Evolutionary conservation across 2,797 vertebrate genomes (phyloP).

Genomic region (Urocyon cinereoargenteus): DNA sequence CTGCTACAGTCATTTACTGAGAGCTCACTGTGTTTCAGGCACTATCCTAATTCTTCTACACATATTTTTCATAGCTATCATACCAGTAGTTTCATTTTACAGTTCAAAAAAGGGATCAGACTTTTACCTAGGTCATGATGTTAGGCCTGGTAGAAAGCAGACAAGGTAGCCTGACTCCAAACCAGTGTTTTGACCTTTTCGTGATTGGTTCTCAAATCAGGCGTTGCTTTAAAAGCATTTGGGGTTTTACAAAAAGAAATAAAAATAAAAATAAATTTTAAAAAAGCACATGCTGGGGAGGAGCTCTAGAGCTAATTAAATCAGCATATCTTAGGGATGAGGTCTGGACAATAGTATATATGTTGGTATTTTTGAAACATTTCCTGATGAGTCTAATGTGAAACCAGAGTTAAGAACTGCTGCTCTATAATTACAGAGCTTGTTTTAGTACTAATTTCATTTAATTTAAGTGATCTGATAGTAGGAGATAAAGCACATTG

Average conservation of each 20-base stretch:
- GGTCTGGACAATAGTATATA: not conserved
- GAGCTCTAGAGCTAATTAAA: not conserved
- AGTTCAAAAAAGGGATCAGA: not conserved
- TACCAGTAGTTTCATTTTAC: not conserved
- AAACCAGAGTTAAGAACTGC: not conserved
- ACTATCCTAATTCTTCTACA: not conserved
- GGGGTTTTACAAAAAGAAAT: not conserved
- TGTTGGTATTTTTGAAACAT: constrained; percentile 12
- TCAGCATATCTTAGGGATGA: not conserved
- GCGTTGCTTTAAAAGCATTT: not conserved
- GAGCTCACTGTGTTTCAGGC: not conserved
- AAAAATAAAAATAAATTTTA: not conserved
- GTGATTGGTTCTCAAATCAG: not conserved
- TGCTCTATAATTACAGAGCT: not conserved
- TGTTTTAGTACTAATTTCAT: constrained; percentile 18
- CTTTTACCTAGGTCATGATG: not conserved
- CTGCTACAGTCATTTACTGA: not conserved
- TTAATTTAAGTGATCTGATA: constrained; percentile 44
- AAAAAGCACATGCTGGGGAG: not conserved
- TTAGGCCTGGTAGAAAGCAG: not conserved
- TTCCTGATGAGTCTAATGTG: not conserved
- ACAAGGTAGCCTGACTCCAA: not conserved
- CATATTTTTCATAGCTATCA: not conserved
- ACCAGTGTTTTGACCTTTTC: constrained; percentile 22
- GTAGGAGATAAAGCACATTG: not conserved